Evolutionary conservation across 2,888 invertebrate genomes (phyloP).

Genomic region (Acleris cristana): DNA sequence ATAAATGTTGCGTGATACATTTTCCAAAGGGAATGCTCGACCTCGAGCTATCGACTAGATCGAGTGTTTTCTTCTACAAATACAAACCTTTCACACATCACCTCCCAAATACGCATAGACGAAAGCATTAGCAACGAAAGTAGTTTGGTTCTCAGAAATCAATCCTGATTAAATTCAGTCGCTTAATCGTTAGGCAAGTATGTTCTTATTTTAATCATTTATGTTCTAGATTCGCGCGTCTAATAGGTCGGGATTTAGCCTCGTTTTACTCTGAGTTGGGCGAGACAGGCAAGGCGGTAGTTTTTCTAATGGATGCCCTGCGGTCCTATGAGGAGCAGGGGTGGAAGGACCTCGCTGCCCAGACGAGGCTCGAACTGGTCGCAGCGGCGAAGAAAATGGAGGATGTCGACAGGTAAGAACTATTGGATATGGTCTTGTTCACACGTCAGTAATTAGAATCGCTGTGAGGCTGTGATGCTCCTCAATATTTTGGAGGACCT

Average conservation of each 20-base stretch:
- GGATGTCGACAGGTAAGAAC: constrained; percentile 86
- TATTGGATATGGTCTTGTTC: background rate
- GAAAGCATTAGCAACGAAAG: no score
- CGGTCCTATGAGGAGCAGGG: constrained; percentile 94
- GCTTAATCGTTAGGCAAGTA: background rate
- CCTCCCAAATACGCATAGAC: no score
- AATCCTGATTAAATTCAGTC: no score
- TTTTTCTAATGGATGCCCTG: constrained; percentile 93
- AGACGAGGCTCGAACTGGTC: constrained; percentile 92
- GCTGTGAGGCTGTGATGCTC: no score
- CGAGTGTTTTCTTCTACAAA: no score
- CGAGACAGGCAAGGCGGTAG: constrained; percentile 94
- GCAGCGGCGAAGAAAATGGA: constrained; percentile 92
- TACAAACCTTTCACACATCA: no score
- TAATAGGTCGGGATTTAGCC: constrained; percentile 95
- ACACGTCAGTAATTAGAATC: no score
- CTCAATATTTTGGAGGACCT: no score
- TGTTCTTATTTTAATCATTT: background rate
- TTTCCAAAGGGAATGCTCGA: no score
- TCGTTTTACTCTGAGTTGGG: constrained; percentile 94
- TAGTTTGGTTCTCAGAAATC: no score
- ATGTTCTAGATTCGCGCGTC: constrained; percentile 88
- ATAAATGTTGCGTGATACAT: no score
- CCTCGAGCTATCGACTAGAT: no score
- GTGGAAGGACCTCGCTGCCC: constrained; percentile 92